A percentile compares a stretch with the other conserved stretches of the same genome.
phyloP scores from a whole-genome alignment of 2,113 vertebrate genomes.

The Albula goreensis region DNA sequence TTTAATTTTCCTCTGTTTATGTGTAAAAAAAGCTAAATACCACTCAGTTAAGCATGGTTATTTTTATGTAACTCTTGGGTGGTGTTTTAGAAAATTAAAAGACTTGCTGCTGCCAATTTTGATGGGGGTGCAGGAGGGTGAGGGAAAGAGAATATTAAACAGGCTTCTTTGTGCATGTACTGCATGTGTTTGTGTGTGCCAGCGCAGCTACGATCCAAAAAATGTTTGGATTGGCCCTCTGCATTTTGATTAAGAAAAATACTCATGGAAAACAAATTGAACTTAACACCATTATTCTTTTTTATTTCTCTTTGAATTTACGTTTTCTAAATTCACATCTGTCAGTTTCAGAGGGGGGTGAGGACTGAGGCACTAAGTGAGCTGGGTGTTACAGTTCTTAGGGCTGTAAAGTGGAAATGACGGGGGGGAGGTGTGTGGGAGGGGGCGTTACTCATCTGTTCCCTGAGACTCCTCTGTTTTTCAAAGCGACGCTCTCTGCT shows the following conservation, averaged over 20 bases:
- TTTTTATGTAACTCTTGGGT: neutral
- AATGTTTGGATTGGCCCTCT: neutral
- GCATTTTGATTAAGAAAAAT: neutral
- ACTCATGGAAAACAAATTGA: neutral
- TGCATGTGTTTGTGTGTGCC: neutral
- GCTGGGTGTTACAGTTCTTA: neutral
- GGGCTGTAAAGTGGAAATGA: constrained; percentile 16
- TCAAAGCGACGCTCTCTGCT: neutral
- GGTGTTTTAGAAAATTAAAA: neutral
- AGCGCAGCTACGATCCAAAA: neutral
- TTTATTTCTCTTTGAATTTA: neutral
- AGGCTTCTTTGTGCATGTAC: neutral
- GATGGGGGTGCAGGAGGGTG: neutral
- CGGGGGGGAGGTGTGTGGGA: neutral
- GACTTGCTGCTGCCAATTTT: neutral
- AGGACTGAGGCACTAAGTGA: neutral
- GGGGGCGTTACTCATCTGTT: constrained; percentile 8
- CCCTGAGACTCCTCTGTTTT: constrained; percentile 20
- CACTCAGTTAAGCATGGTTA: neutral
- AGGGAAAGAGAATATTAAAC: neutral
- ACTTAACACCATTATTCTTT: neutral
- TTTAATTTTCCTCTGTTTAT: neutral
- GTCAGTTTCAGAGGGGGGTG: neutral
- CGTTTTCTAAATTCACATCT: neutral
- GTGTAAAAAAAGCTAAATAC: neutral